Evolutionary conservation across 2,113 vertebrate species (phyloP), one percentile per base, ranked within the genome.

Genomic region (Heteronetta atricapilla): DNA sequence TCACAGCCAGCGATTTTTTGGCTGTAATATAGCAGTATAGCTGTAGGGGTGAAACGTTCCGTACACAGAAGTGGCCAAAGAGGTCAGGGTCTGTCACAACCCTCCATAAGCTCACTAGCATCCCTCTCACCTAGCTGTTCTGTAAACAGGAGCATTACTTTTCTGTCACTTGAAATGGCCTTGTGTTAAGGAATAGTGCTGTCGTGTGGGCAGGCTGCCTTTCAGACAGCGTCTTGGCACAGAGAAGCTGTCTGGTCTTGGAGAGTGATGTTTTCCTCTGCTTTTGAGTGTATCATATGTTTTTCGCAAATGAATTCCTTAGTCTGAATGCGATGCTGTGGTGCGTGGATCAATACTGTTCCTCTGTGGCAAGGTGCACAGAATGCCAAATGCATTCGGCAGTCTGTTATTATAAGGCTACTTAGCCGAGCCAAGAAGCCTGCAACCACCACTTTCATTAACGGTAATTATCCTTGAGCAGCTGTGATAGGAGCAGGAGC

Each of bases 391-490:
- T 82, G 60, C 28, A n/a, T 74, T 82, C 7, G 31, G 52, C 93
- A 1, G 46, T 63, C 81, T 93, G 90, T 92, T 95, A 34, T 75
- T 88, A 76, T 53, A 89, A 94, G 93, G 40, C 64, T 74, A 94
- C 64, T 83, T 56, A 89, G 56, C 91, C 75, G 52, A 94, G 94
- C 90, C 95, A 93, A 96, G 95, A 94, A 95, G 85, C 78, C 84
- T 88, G 94, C 70, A 96, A 82, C 84, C 85, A 95, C 90, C 94
- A 81, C 89, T 94, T 93, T 95, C 87, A 94, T 97, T 96, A 96
- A 66, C 82, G 38, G 89, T 94, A 96, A 96, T 97, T 96, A 96
- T 94, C 87, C 79, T 74, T 64, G 70, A 93, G 87, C 95, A 96
- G 94, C 93, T 96, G 95, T 69, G 87, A 86, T 80, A 94, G 94